phyloP scores from a whole-genome alignment of 2,888 invertebrate genomes.

The Tuta absoluta region DNA sequence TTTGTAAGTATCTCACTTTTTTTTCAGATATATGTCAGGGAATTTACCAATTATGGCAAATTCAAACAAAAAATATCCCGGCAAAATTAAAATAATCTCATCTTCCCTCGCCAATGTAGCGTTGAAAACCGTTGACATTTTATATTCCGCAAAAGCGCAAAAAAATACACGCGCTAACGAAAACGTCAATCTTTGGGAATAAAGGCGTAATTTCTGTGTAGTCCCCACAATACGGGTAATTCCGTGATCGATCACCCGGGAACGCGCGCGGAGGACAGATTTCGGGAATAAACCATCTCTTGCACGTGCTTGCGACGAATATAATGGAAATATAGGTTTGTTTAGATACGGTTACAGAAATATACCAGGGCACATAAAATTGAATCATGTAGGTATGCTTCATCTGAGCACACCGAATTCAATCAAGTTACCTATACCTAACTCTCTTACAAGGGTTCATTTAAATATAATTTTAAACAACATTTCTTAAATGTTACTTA shows the following conservation, averaged over 20 bases:
- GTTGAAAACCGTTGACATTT: slow-evolving; percentile 31
- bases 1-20: too few species aligned
- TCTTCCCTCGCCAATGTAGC: slow-evolving; percentile 4
- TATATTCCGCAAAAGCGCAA: slow-evolving; percentile 38
- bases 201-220: slow-evolving; percentile 40
- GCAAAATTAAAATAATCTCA: neutral
- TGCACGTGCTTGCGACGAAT: slow-evolving; percentile 37
- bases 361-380: neutral
- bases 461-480: too few species aligned
- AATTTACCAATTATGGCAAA: too few species aligned
- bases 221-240: slow-evolving; percentile 39
- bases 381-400: too few species aligned
- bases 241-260: slow-evolving; percentile 49
- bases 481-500: too few species aligned
- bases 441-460: too few species aligned
- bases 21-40: too few species aligned
- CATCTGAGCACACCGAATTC: too few species aligned
- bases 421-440: too few species aligned
- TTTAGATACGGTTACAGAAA: neutral
- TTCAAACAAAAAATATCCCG: neutral
- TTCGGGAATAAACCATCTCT: slow-evolving; percentile 38
- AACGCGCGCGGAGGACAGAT: slow-evolving; percentile 42
- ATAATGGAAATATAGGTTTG: neutral
- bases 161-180: slow-evolving; percentile 43
- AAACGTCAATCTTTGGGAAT: slow-evolving; percentile 56